Evolutionary conservation across 2,888 invertebrate genomes (phyloP), one percentile per base, ranked within the genome.

Genomic region (Drosophila stalkeri): DNA sequence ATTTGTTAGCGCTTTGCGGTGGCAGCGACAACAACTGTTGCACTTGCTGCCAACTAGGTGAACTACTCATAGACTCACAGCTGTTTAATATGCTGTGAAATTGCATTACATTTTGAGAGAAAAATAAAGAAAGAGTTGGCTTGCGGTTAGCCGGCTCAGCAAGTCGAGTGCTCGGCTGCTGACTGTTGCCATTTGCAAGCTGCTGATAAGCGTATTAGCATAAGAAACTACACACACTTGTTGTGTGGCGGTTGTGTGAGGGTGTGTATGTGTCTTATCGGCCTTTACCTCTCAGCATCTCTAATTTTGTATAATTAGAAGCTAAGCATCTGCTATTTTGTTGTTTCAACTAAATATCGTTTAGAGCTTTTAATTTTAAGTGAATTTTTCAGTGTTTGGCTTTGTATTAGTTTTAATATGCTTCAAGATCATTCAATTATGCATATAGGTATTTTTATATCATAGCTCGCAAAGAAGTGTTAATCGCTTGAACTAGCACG

Each of bases 11-110:
- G 73, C 69, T 79, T 78, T 79, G 79, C 73, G 79, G 76, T 77
- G 57, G 73, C 66, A 70, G 44, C 66, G 64, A 43, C 64, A 77
- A 63, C 67, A 78, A 77, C 78, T 79, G 79, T 73, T 79, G 79
- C 79, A 79, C 77, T 54, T 44, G 57, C 31, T 31, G 14, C 41
- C 55, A 57, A 37, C 63, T 62, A 47, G 37, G 65, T 33, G 60
- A 64, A 23, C 64, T n/a, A n/a, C 61, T 12, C 52, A 60, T 82
- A 82, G 80, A 75, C 81, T 75, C 72, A 72, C 80, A 80, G 73
- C 81, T 82, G 87, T 73, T 86, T 85, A 90, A 88, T 88, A 89
- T 90, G 77, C 86, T 85, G 86, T 87, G 83, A 88, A 89, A 89
- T 90, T 87, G 79, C 87, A 86, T 86, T 88, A 87, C 80, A 83